Evolutionary conservation across 2,113 vertebrate species (phyloP).

Genomic region (Dermatemys mawii): DNA sequence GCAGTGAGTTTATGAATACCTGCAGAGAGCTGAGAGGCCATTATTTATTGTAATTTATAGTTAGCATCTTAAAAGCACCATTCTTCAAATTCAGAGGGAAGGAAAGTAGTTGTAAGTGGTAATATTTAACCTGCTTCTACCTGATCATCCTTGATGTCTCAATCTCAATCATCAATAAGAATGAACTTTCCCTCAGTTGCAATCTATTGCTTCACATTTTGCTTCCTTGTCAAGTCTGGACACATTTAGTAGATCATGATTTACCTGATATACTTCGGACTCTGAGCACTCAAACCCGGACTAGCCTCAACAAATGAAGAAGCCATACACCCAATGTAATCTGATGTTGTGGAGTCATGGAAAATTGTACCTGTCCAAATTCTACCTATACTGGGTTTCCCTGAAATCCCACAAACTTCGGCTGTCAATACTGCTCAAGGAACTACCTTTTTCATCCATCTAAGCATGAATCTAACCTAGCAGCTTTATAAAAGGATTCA

Average conservation of each 20-base stretch:
- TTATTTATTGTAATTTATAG: background rate
- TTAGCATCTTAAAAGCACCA: fast-evolving
- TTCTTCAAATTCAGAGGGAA: background rate
- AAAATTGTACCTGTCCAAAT: background rate
- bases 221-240: slow-evolving; percentile 10
- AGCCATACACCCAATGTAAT: background rate
- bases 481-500: fast-evolving
- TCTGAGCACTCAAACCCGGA: background rate
- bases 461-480: background rate
- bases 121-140: background rate
- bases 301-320: fast-evolving
- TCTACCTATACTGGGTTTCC: background rate
- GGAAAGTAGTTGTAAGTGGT: background rate
- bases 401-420: background rate
- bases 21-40: background rate
- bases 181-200: background rate
- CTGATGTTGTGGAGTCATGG: fast-evolving
- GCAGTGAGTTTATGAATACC: fast-evolving
- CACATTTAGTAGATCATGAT: background rate
- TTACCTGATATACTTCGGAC: background rate
- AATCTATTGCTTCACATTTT: background rate
- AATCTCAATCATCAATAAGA: background rate
- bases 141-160: background rate
- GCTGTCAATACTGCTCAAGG: background rate
- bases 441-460: background rate